phyloP scores from a whole-genome alignment of 2,113 vertebrate genomes.

The Alaudala cheleensis region DNA sequence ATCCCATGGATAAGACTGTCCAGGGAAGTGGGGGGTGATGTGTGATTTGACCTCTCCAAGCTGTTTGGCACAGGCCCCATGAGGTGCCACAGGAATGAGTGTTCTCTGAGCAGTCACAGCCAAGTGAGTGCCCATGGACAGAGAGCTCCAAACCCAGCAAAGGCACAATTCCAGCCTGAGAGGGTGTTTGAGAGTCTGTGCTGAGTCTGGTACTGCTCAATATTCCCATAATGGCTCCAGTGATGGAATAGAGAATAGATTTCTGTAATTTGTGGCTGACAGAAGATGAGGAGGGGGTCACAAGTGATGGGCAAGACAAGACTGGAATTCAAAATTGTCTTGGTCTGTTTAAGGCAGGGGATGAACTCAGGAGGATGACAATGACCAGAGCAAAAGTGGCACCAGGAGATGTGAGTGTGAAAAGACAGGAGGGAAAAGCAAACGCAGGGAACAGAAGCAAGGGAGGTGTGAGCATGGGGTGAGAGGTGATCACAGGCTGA shows the following conservation, averaged over 20 bases:
- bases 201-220: neutral
- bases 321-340: neutral
- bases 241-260: constrained; percentile 18
- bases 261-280: constrained; percentile 10
- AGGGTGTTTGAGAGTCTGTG: neutral
- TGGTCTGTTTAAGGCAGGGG: neutral
- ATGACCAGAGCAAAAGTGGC: neutral
- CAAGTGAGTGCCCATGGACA: neutral
- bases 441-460: neutral
- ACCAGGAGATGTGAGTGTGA: neutral
- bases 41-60: neutral
- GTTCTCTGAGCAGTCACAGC: neutral
- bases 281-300: neutral
- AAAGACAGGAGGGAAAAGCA: neutral
- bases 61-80: neutral
- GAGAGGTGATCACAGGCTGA: neutral
- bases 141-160: neutral
- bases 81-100: neutral
- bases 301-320: neutral
- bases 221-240: neutral
- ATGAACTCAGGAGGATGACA: neutral
- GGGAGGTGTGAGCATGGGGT: neutral
- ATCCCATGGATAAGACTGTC: neutral
- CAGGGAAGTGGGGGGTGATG: neutral
- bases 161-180: neutral